phyloP scores from a whole-genome alignment of 2,888 invertebrate genomes.

The Scaptomyza cyrtandrae region DNA sequence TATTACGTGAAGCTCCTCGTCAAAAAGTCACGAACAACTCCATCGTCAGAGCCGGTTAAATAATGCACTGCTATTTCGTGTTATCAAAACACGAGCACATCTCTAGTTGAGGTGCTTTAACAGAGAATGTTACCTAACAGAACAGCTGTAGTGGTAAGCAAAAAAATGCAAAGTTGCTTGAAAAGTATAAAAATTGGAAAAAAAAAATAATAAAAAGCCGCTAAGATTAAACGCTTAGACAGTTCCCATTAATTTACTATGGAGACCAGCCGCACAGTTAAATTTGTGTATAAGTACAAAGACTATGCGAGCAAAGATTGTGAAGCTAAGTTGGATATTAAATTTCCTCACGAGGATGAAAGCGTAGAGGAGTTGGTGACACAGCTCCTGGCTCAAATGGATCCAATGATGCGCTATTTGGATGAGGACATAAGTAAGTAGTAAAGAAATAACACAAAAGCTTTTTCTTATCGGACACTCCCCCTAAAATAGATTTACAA shows the following conservation, averaged over 20 bases:
- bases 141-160: constrained; percentile 4
- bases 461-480: neutral
- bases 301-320: constrained; percentile 73
- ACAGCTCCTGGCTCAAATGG: constrained; percentile 80
- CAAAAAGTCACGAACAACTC: too few relatives aligned
- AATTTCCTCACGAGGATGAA: constrained; percentile 76
- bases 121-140: constrained; percentile 18
- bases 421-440: constrained; percentile 80
- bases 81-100: neutral
- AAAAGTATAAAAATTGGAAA: neutral
- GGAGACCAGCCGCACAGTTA: constrained; percentile 55
- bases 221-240: neutral
- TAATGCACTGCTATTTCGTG: neutral
- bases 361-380: constrained; percentile 81
- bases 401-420: constrained; percentile 83
- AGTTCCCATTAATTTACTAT: constrained; percentile 19
- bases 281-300: constrained; percentile 81
- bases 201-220: neutral
- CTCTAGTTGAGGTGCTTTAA: constrained; percentile 19
- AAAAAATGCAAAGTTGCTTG: neutral
- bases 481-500: constrained; percentile 65
- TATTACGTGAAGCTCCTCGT: neutral
- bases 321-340: constrained; percentile 64
- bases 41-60: neutral
- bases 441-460: neutral